Base-by-base conservation (phyloP, 2,888 invertebrate genomes). In the Glyphotaelius pellucidus region DNA sequence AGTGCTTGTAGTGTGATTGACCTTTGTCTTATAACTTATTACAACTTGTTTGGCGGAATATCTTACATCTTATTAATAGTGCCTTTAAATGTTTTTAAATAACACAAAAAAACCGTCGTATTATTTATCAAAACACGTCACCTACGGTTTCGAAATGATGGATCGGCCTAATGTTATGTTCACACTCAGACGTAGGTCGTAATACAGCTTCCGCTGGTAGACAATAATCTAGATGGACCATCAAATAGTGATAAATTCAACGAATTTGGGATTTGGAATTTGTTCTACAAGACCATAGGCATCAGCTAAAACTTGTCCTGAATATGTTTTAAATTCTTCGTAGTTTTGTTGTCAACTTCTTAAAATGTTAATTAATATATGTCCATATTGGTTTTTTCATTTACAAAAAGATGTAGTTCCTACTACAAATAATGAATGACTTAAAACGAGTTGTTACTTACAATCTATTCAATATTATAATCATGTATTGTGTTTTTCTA, bases 1-100 rank as follows among this genome's bases (percentile, higher is more conserved):
- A 67, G 67, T 67, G 67, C 67, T 67, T 67, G 67, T 67, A 67
- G 67, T 67, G 67, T 67, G 67, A 67, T 67, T 67, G 67, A 67
- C 67, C 67, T 67, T 67, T 67, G 67, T 67, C 67, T 25, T n/a
- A n/a, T 67, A 25, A 67, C 5, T 67, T 67, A 67, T 25, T 67
- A 67, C 67, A 67, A 67, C 67, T 67, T 67, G 67, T 67, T 67
- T 67, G 67, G 67, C 25, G 67, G 67, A 67, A 67, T 67, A 67
- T 67, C 67, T 67, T 67, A 67, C 67, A 25, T 67, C 67, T 67
- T 67, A 67, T 67, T 67, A 67, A 67, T 67, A 67, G 67, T 67
- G 67, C 67, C 67, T 67, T 67, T 67, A 67, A 67, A 67, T 67
- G 67, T 67, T 67, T 67, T 25, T 67, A n/a, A 67, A 67, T 67